Base-by-base conservation (phyloP, 2,888 invertebrate species). In the Hipparchia semele region DNA sequence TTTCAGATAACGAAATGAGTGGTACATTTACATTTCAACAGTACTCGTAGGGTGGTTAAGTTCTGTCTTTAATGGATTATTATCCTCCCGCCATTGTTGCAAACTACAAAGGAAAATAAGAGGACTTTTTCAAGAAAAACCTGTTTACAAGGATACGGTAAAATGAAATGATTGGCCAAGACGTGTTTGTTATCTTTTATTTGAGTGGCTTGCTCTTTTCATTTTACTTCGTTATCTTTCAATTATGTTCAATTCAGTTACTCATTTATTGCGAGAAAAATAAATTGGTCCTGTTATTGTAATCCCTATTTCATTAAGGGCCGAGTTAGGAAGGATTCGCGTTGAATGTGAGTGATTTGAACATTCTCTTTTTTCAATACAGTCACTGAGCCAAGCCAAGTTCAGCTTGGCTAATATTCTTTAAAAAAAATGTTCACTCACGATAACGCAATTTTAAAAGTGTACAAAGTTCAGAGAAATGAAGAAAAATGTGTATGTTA, bases 1-100 rank as follows among this genome's bases (percentile, higher is more conserved):
- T 73, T 69, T 60, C 58, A 69, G 51, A 73, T 69, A 66, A 51
- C 72, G 10, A 69, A 73, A 65, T 69, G 53, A 73, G 59, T 65
- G 59, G 64, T 53, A 65, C 65, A 65, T 70, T 70, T 62, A 70
- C 53, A 70, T 70, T 70, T 70, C 39, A 56, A 10, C 45, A n/a
- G n/a, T 62, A 39, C 39, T 39, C 39, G 39, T 5, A 12, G 54
- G 54, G 49, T 56, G 62, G 70, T 61, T 70, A 46, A 70, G 64
- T 64, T 64, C 64, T 51, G 23, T 49, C 64, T 64, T 64, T 51
- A 64, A 64, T 64, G 23, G 64, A 64, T 64, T 64, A 64, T 64
- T 64, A 64, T 64, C 49, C 7, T 51, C 13, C 60, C 10, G 33
- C 39, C 45, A 62, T 64, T 64, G 33, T 65, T 33, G 12, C 51